phyloP scores from a whole-genome alignment of 92 coral and sea anemone genomes.

The Muricea muricata region DNA sequence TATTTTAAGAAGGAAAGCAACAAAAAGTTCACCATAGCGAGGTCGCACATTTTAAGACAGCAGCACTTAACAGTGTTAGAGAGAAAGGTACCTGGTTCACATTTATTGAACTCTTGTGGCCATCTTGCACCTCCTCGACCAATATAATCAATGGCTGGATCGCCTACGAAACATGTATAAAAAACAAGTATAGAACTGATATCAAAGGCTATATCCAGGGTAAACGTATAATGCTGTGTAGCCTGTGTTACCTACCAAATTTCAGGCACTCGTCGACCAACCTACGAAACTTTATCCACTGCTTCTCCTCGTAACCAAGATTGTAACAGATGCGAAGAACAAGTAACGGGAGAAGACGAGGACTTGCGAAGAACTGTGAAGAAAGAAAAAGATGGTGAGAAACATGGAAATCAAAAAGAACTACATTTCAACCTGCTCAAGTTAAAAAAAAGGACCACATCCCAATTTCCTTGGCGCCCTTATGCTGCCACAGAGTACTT shows the following conservation, averaged over 20 bases:
- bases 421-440: too few relatives aligned
- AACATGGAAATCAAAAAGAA: not conserved
- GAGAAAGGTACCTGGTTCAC: not conserved
- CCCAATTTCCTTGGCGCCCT: too few relatives aligned
- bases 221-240: too few relatives aligned
- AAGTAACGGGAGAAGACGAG: slow-evolving; percentile 83
- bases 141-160: slow-evolving; percentile 90
- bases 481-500: too few relatives aligned
- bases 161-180: slow-evolving; percentile 61
- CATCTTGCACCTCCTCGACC: slow-evolving; percentile 80
- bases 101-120: not conserved
- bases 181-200: too few relatives aligned
- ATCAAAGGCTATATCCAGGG: too few relatives aligned
- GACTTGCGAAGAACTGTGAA: slow-evolving; percentile 80
- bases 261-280: slow-evolving; percentile 75
- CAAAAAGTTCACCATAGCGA: not conserved
- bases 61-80: too few relatives aligned
- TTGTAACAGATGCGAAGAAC: slow-evolving; percentile 76
- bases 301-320: slow-evolving; percentile 75
- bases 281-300: slow-evolving; percentile 76
- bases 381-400: not conserved
- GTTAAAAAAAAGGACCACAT: too few relatives aligned
- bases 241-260: slow-evolving; percentile 67
- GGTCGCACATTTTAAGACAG: not conserved
- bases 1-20: too few relatives aligned